Evolutionary conservation across 2,797 vertebrate genomes (phyloP), one percentile per base, ranked within the genome.

Genomic region (Pantherophis vulpinus): DNA sequence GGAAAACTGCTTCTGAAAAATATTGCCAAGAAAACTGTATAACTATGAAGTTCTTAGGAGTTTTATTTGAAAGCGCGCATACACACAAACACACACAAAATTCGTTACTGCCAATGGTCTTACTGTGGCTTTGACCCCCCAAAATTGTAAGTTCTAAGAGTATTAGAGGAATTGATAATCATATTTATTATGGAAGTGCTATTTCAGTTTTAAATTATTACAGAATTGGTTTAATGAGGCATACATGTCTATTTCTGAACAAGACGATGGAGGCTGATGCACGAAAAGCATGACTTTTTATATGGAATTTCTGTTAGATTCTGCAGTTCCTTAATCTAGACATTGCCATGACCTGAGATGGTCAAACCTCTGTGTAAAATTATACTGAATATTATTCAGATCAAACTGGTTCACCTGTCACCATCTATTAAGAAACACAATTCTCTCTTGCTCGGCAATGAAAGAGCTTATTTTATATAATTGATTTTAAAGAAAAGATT

Each of bases 381-480:
- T n/a, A 8, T 63, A 79, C 88, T 59, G 89, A 25, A 90, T 90
- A 79, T 87, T 92, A 29, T 88, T 92, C 89, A 79, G 37, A 3
- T 95, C 51, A 79, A 93, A 93, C 56, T n/a, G 93, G 74, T 83
- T 37, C 32, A 86, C 8, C 70, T 27, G 61, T 95, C 2, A 86
- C 11, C 79, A 79, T 0, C 3, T 5, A 92, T 66, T 51, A 93
- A 89, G n/a, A 25, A 86, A 83, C 29, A 92, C 58, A 29, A 79
- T 37, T 70, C 20, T 47, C 42, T 42, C 61, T 32, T 66, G 29
- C 13, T 95, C 47, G 42, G 56, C 92, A 87, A 88, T 47, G 58
- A 20, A 91, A 3, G 93, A 94, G 58, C 0, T 88, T 88, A 90
- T 94, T 94, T 95, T 94, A 37, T 90, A 94, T 94, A 88, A 87